These are phyloP conservation scores for Euura saliciscinereae DNA, from an alignment of 1,140 invertebrate species.

Conservation along the genomic window DNA sequence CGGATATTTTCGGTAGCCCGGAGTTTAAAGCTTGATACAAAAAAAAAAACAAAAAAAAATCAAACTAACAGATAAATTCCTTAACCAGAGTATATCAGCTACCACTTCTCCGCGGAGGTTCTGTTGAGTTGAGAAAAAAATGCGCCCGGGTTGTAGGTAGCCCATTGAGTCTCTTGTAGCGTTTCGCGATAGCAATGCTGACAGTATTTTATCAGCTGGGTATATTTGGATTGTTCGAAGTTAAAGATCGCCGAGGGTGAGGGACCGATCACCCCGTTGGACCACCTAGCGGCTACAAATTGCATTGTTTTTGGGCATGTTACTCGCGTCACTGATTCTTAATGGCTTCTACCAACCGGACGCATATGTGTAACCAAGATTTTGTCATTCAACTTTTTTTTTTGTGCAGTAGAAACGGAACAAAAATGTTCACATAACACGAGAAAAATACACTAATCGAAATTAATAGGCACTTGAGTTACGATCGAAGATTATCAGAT, in stretches of 20 bases:
- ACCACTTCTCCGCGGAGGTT: too few species aligned
- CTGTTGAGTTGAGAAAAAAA: neutral
- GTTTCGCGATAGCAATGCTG: neutral
- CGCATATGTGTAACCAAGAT: too few species aligned
- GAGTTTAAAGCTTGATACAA: neutral
- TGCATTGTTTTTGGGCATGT: slow-evolving; percentile 42
- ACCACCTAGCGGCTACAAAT: slow-evolving; percentile 42
- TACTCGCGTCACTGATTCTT: slow-evolving; percentile 30
- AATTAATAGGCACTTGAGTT: neutral
- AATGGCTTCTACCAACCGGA: slow-evolving; percentile 22
- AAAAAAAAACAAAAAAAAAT: too few species aligned
- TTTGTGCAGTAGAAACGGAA: too few species aligned
- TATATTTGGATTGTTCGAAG: too few species aligned
- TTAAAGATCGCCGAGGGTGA: neutral
- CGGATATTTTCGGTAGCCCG: too few species aligned
- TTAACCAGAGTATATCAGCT: too few species aligned
- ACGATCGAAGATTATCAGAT: slow-evolving; percentile 3
- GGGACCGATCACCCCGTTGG: slow-evolving; percentile 7
- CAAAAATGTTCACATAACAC: too few species aligned
- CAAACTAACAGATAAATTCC: too few species aligned
- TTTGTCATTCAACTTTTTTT: too few species aligned
- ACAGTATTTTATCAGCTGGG: neutral
- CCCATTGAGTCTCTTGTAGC: neutral
- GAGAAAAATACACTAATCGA: neutral
- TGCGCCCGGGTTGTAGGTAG: neutral